phyloP scores from a whole-genome alignment of 2,888 invertebrate species.

The Baronia brevicornis region DNA sequence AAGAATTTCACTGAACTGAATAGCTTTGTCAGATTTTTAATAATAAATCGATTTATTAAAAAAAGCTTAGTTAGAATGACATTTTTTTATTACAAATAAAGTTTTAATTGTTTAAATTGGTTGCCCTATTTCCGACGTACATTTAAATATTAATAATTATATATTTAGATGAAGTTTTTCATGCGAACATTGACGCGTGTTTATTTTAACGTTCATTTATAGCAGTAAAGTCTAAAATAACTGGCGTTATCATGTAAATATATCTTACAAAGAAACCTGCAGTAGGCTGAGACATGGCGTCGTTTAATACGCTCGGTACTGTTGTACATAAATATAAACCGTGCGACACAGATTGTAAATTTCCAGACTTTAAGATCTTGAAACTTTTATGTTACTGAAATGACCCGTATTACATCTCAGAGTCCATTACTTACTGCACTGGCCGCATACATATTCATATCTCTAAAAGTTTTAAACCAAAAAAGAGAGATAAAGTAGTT shows the following conservation, averaged over 20 bases:
- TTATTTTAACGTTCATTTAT: too few relatives aligned
- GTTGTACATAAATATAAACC: too few relatives aligned
- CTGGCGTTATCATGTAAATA: constrained; percentile 7
- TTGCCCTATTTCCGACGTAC: too few relatives aligned
- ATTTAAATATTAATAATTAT: too few relatives aligned
- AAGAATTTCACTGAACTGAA: too few relatives aligned
- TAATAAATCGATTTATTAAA: too few relatives aligned
- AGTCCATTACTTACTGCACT: constrained; percentile 61
- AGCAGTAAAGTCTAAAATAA: constrained; percentile 2
- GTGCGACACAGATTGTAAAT: constrained; percentile 11
- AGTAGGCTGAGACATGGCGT: constrained; percentile 2
- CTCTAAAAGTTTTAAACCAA: constrained; percentile 58
- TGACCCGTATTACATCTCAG: constrained; percentile 48
- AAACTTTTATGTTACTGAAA: constrained; percentile 57
- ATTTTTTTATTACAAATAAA: too few relatives aligned
- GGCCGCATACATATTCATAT: constrained; percentile 69
- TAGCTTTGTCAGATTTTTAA: too few relatives aligned
- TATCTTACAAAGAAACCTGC: constrained; percentile 1
- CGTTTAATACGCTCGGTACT: constrained; percentile 3
- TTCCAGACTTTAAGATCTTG: constrained; percentile 30
- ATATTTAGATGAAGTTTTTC: too few relatives aligned
- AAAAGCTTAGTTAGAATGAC: too few relatives aligned
- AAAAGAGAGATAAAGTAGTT: constrained; percentile 69
- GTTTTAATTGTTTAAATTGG: too few relatives aligned
- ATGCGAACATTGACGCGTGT: too few relatives aligned